Evolutionary conservation across 1,140 invertebrate genomes (phyloP).

Genomic region (Psilanteris sp.): DNA sequence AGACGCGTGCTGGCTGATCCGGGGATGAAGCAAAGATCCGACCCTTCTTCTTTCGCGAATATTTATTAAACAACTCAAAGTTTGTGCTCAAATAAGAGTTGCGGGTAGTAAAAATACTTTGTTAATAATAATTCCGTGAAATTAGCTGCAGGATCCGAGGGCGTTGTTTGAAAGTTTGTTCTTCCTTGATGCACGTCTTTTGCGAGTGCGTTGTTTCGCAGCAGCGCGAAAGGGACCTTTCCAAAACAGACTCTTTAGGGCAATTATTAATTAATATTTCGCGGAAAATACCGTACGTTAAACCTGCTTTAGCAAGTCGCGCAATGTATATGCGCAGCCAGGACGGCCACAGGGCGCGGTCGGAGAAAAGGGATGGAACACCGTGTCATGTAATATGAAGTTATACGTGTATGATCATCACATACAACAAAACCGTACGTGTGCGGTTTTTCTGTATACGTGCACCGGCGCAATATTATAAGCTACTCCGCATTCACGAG

Average conservation of each 20-base stretch:
- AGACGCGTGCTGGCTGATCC: too few species aligned
- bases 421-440: constrained; percentile 48
- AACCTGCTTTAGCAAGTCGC: constrained; percentile 57
- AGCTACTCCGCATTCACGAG: constrained; percentile 40
- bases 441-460: constrained; percentile 49
- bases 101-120: constrained; percentile 6
- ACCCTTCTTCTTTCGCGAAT: background rate
- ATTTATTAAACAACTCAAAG: background rate
- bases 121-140: constrained; percentile 19
- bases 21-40: too few species aligned
- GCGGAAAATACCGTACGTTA: constrained; percentile 73
- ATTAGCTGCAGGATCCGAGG: constrained; percentile 16
- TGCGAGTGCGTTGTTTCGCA: constrained; percentile 31
- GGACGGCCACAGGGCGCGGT: constrained; percentile 3
- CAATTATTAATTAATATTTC: constrained; percentile 80
- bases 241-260: constrained; percentile 75
- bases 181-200: constrained; percentile 48
- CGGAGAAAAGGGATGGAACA: background rate
- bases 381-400: constrained; percentile 60
- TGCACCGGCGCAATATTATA: constrained; percentile 35
- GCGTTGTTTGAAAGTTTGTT: constrained; percentile 42
- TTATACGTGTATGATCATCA: constrained; percentile 55
- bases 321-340: constrained; percentile 1
- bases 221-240: constrained; percentile 46
- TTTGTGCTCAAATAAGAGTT: background rate